Percentiles rank a stretch among this genome's conserved stretches.
phyloP scores from a whole-genome alignment of 2,888 invertebrate genomes.

The Parascotia fuliginaria region DNA sequence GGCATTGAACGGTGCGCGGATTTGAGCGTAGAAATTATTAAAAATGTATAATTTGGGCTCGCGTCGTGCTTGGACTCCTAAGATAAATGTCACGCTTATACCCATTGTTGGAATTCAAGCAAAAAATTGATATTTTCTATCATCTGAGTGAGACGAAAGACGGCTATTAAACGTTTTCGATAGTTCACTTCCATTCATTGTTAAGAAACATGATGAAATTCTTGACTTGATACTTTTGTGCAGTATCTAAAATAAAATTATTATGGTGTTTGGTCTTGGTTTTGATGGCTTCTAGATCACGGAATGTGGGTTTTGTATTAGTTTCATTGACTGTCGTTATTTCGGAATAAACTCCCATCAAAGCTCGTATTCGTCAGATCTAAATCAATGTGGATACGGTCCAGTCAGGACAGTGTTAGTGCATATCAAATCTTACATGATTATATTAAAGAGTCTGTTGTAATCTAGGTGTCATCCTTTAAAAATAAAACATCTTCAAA shows the following conservation, averaged over 20 bases:
- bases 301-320: background rate
- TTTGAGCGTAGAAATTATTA: constrained; percentile 74
- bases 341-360: too few species aligned
- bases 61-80: constrained; percentile 46
- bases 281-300: background rate
- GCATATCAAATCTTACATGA: too few species aligned
- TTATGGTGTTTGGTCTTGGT: background rate
- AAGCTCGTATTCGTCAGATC: too few species aligned
- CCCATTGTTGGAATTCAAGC: constrained; percentile 42
- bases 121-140: constrained; percentile 53
- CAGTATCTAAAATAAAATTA: background rate
- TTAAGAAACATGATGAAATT: constrained; percentile 12
- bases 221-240: constrained; percentile 10
- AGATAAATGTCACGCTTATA: constrained; percentile 58
- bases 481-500: too few species aligned
- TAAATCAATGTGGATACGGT: too few species aligned
- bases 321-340: too few species aligned
- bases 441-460: too few species aligned
- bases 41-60: constrained; percentile 59
- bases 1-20: constrained; percentile 76
- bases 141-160: constrained; percentile 15
- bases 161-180: constrained; percentile 39
- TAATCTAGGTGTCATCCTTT: too few species aligned
- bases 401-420: too few species aligned
- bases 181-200: constrained; percentile 31